Evolutionary conservation across 2,888 invertebrate species (phyloP), one percentile per base, ranked within the genome.

Genomic region (Lasioglossum pauxillum): DNA sequence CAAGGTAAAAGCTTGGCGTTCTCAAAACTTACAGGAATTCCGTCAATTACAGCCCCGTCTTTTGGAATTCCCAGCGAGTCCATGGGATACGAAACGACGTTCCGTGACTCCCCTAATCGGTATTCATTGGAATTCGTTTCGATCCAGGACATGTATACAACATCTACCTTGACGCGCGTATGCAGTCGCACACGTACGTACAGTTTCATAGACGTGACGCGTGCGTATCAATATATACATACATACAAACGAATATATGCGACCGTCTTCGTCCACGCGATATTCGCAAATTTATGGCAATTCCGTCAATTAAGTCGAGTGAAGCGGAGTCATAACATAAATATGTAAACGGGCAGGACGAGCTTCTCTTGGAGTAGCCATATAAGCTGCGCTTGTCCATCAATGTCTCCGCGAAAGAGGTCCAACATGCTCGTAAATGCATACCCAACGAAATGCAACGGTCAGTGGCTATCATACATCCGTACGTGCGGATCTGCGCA

Each of bases 341-440:
- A 95, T 95, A 95, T 94, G 95, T 95, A 94, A 95, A 93, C 92
- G 90, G 92, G 91, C 85, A 86, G 88, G 92, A 92, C 92, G 91
- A 89, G 92, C 89, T 86, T 90, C 91, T 91, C 91, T 91, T 86
- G 85, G 83, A 85, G 85, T 89, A 82, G 90, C 94, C 95, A 93
- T 95, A 94, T 95, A 94, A 95, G 95, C 92, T 91, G 89, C 91
- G 94, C 94, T 94, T 95, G 94, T 95, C 95, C 95, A 95, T 95
- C 95, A 95, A 94, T 94, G 95, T 95, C 95, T 93, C 91, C 91
- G 88, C 89, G 91, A 93, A 91, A 92, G 91, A 92, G 92, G 91
- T 92, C 93, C 91, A 90, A 90, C 91, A 91, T 92, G 91, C 91
- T 93, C 93, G 93, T 94, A 93, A 93, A 93, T 94, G 92, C 92